phyloP scores from a whole-genome alignment of 2,888 invertebrate genomes.

The Dendrolimus pini region DNA sequence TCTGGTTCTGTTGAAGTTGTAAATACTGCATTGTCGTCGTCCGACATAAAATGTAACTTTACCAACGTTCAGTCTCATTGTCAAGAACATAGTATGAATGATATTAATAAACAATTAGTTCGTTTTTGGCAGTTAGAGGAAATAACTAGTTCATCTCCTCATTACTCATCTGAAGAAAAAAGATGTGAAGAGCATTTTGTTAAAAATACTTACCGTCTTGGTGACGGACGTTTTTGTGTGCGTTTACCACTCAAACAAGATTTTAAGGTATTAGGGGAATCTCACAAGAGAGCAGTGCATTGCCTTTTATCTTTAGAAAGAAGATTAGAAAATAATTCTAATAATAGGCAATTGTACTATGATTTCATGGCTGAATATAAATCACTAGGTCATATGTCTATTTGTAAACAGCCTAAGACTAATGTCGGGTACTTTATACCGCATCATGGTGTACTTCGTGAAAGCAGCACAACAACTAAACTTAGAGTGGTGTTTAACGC shows the following conservation, averaged over 20 bases:
- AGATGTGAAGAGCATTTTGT: constrained; percentile 20
- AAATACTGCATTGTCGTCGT: constrained; percentile 2
- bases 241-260: constrained; percentile 16
- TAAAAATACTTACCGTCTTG: constrained; percentile 17
- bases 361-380: constrained; percentile 20
- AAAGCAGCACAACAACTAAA: constrained; percentile 10
- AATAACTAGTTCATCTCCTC: constrained; percentile 4
- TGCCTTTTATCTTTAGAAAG: constrained; percentile 14
- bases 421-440: constrained; percentile 10
- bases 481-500: constrained; percentile 14
- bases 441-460: constrained; percentile 17
- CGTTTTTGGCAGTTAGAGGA: constrained; percentile 17
- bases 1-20: constrained; percentile 6
- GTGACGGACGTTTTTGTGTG: constrained; percentile 20
- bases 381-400: constrained; percentile 16
- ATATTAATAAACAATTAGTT: constrained; percentile 5
- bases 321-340: constrained; percentile 7
- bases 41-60: constrained; percentile 7
- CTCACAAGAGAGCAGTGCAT: constrained; percentile 14
- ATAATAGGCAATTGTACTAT: constrained; percentile 10
- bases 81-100: not conserved
- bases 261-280: constrained; percentile 14
- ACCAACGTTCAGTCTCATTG: not conserved
- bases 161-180: constrained; percentile 14
- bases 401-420: not conserved